A percentile compares a stretch with the other conserved stretches of the same genome.
phyloP scores from a whole-genome alignment of 2,113 vertebrate genomes.

The Calyptomena viridis region DNA sequence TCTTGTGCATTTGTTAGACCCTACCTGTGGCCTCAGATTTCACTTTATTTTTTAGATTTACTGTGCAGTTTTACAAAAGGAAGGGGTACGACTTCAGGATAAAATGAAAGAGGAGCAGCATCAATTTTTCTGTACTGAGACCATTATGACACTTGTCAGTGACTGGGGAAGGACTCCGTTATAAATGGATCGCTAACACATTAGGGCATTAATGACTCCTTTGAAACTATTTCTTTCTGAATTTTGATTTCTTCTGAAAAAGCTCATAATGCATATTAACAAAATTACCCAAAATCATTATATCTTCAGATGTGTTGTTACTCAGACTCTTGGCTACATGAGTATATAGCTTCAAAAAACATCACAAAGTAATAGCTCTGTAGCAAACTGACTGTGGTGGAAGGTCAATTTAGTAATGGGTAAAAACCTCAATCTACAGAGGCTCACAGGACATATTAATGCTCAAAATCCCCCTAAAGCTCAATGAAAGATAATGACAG shows the following conservation, averaged over 20 bases:
- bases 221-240: background rate
- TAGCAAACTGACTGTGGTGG: background rate
- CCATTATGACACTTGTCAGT: background rate
- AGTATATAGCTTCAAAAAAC: background rate
- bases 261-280: background rate
- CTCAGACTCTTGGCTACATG: background rate
- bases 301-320: background rate
- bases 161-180: background rate
- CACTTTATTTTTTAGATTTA: background rate
- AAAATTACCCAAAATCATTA: background rate
- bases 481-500: background rate
- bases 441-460: background rate
- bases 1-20: background rate
- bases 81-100: background rate
- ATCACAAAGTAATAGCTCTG: background rate
- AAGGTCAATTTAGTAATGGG: background rate
- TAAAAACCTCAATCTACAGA: background rate
- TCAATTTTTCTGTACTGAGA: background rate
- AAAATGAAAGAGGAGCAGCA: background rate
- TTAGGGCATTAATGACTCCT: background rate
- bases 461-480: background rate
- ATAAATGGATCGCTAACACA: background rate
- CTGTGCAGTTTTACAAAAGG: background rate
- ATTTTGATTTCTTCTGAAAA: background rate
- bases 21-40: background rate